These are phyloP conservation scores for Pachycephus smyrnensis DNA, from an alignment of 2,888 invertebrate genomes.

Conservation along the genomic window DNA sequence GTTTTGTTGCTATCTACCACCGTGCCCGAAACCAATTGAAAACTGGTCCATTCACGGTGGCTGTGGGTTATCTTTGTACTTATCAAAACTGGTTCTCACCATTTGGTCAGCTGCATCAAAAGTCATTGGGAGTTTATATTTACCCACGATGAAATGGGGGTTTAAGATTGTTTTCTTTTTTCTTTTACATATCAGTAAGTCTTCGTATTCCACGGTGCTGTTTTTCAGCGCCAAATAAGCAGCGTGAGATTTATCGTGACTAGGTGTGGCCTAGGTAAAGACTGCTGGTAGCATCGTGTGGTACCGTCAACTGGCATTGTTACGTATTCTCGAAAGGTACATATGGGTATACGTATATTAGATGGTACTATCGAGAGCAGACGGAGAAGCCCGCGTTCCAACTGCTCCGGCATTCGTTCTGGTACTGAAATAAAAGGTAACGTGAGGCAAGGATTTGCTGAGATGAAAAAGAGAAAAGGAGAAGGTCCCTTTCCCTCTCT, in stretches of 20 bases:
- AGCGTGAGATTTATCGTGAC: neutral
- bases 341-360: neutral
- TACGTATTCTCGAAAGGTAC: neutral
- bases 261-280: neutral
- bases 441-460: conserved; percentile 15
- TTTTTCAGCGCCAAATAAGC: neutral
- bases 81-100: neutral
- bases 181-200: neutral
- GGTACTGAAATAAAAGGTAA: conserved; percentile 19
- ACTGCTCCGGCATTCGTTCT: neutral
- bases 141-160: neutral
- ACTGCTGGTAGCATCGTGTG: neutral
- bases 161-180: neutral
- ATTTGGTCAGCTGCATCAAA: neutral
- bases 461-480: neutral
- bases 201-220: neutral
- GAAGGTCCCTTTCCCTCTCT: neutral
- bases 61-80: neutral
- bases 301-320: neutral
- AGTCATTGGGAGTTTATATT: neutral
- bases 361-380: neutral
- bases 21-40: neutral
- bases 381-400: neutral
- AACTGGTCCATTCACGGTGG: neutral
- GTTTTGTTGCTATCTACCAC: neutral